Evolutionary conservation across 2,888 invertebrate species (phyloP).

Genomic region (Phragmatobia fuliginosa): DNA sequence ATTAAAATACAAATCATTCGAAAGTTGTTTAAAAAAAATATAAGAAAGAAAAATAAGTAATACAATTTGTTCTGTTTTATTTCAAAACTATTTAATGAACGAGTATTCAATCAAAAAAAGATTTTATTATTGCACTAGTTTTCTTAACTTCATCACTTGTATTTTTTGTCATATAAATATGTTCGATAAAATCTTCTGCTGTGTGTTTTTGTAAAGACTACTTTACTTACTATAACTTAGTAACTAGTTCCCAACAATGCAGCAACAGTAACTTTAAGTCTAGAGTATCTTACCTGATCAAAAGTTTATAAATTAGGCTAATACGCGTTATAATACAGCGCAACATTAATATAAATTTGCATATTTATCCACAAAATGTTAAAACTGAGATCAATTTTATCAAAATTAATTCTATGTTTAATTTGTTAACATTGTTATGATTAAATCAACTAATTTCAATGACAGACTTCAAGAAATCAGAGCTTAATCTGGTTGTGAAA

Average conservation of each 20-base stretch:
- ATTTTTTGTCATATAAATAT: background rate
- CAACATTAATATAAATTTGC: background rate
- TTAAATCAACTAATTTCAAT: too few species aligned
- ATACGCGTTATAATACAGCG: background rate
- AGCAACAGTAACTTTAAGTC: conserved; percentile 42
- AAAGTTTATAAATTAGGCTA: conserved; percentile 16
- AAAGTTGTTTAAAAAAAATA: too few species aligned
- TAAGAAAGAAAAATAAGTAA: too few species aligned
- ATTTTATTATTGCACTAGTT: background rate
- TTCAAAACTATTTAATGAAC: background rate
- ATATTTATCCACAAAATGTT: background rate
- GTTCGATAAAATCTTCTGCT: conserved; percentile 11
- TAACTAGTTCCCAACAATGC: conserved; percentile 57
- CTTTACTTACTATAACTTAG: conserved; percentile 48
- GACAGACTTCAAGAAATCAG: background rate
- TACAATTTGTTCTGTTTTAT: background rate
- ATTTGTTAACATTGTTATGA: background rate
- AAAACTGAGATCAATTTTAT: background rate
- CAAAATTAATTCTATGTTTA: background rate
- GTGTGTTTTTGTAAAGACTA: conserved; percentile 45
- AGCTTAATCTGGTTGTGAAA: background rate
- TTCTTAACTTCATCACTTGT: background rate
- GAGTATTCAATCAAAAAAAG: rapidly evolving
- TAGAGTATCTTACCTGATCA: conserved; percentile 30
- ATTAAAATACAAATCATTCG: too few species aligned